These are phyloP conservation scores for Chironomus tentans DNA, from an alignment of 2,888 invertebrate species.

Conservation along the genomic window DNA sequence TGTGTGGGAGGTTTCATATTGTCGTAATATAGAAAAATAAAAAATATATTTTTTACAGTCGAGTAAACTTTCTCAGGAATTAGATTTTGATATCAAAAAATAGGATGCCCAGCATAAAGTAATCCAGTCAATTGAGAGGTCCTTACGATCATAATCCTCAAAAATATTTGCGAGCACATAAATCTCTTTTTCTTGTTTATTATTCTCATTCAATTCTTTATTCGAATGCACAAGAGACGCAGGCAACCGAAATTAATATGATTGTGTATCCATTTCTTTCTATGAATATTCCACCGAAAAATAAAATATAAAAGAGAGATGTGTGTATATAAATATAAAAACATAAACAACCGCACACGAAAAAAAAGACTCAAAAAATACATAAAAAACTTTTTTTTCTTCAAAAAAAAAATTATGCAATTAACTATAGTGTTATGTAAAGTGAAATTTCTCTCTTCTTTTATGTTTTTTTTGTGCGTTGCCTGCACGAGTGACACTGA, in stretches of 20 bases:
- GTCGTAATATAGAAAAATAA: no score
- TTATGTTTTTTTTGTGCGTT: slow-evolving; percentile 10
- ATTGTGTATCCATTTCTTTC: neutral
- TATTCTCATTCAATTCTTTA: no score
- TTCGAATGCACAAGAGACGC: neutral
- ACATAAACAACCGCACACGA: slow-evolving; percentile 22
- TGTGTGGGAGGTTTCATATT: no score
- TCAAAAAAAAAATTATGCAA: slow-evolving; percentile 21
- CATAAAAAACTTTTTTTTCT: slow-evolving; percentile 11
- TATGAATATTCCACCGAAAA: neutral
- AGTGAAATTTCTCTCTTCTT: slow-evolving; percentile 18
- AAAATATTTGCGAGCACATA: no score
- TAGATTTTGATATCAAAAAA: neutral
- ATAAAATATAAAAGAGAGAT: neutral
- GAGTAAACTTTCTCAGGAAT: no score
- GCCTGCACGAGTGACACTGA: neutral
- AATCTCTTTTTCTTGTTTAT: no score
- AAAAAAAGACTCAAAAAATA: neutral
- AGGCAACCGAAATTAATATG: neutral
- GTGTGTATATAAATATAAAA: neutral
- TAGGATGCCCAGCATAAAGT: neutral
- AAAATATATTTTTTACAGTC: no score
- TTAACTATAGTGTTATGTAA: slow-evolving; percentile 25
- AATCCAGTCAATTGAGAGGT: neutral
- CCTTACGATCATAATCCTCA: no score